Conservation (phyloP, 2,888 invertebrate species). For the Thymelicus acteon region DNA sequence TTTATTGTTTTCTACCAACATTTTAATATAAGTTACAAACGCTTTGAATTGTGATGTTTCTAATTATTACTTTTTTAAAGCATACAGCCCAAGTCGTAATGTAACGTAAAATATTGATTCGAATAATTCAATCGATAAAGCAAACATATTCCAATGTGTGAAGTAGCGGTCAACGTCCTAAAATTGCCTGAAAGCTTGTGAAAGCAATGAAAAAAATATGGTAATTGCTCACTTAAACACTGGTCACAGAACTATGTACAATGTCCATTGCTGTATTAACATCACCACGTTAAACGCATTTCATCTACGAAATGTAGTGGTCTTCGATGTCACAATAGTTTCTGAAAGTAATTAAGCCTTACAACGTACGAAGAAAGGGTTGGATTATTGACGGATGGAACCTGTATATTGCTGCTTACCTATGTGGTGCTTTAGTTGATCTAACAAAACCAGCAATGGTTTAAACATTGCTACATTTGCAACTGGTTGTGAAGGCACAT, state of each 20-base stretch:
- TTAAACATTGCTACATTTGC: neutral
- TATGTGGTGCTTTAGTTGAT: neutral
- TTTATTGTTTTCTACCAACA: constrained; percentile 26
- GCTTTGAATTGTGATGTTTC: too few species aligned
- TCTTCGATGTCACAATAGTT: neutral
- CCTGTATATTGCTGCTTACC: neutral
- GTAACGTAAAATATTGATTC: too few species aligned
- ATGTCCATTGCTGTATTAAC: constrained; percentile 4
- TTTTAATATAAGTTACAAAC: neutral
- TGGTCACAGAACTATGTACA: neutral
- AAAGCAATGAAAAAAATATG: constrained; percentile 34
- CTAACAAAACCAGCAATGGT: constrained; percentile 24
- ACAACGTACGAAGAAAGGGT: neutral
- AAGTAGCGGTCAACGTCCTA: constrained; percentile 44
- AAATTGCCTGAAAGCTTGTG: constrained; percentile 33
- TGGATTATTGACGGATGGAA: neutral
- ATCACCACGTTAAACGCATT: neutral
- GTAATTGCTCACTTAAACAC: neutral
- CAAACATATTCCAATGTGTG: constrained; percentile 20
- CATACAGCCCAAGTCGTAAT: too few species aligned
- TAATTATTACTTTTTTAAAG: too few species aligned
- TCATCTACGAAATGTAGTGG: neutral
- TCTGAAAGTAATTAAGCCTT: neutral
- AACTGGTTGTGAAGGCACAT: constrained; percentile 45
- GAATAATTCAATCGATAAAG: constrained; percentile 21